phyloP scores from a whole-genome alignment of 2,797 vertebrate species.

The Tympanoctomys barrerae region DNA sequence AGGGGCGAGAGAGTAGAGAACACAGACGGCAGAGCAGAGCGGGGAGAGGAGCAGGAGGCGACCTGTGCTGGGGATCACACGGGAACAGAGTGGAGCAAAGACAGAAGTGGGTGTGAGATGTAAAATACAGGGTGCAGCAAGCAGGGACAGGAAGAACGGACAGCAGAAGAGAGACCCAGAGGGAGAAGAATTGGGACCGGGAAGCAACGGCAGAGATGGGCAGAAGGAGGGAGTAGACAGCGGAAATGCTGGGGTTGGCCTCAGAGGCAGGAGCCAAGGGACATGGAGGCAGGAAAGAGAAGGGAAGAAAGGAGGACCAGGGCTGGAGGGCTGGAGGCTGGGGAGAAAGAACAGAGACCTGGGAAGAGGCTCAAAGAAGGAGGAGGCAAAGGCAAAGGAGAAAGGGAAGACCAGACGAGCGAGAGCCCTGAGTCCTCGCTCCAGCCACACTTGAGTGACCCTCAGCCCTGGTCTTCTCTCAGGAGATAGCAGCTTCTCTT shows the following conservation, averaged over 20 bases:
- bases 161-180: accelerated
- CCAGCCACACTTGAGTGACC: background rate
- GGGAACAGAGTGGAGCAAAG: background rate
- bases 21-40: background rate
- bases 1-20: accelerated
- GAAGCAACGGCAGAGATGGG: background rate
- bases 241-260: background rate
- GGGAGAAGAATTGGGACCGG: no score
- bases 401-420: background rate
- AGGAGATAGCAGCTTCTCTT: background rate
- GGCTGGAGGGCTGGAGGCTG: background rate
- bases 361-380: background rate
- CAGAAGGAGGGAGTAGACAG: accelerated
- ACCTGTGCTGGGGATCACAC: background rate
- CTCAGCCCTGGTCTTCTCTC: background rate
- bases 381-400: background rate
- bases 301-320: background rate
- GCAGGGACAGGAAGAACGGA: background rate
- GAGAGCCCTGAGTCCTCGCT: background rate
- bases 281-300: background rate
- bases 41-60: background rate
- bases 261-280: background rate
- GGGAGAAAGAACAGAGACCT: background rate
- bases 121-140: background rate
- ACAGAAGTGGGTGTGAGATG: background rate